These are phyloP conservation scores for Oostethus manadensis DNA, from an alignment of 2,113 vertebrate genomes.

Conservation along the genomic window DNA sequence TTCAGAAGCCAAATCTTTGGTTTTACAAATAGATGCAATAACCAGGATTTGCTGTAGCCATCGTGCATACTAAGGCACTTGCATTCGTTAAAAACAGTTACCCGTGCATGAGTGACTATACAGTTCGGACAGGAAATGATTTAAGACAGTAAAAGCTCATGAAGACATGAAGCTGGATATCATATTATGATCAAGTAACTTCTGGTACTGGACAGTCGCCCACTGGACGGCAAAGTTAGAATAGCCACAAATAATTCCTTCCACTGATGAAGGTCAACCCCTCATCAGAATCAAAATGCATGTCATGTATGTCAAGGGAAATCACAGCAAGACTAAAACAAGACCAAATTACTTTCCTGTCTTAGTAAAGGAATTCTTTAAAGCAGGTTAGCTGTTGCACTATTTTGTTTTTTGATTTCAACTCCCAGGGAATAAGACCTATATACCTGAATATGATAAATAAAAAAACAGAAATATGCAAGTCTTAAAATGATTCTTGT, in stretches of 20 bases:
- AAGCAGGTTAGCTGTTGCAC: too few relatives aligned
- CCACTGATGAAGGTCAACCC: constrained; percentile 9
- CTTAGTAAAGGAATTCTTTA: too few relatives aligned
- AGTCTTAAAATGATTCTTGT: constrained; percentile 8
- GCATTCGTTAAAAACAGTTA: constrained; percentile 41
- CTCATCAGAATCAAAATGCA: constrained; percentile 16
- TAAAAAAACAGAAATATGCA: constrained; percentile 8
- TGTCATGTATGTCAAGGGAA: constrained; percentile 8
- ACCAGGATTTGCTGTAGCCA: constrained; percentile 28
- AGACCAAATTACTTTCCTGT: neutral
- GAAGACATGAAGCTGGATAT: constrained; percentile 24
- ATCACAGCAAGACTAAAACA: neutral
- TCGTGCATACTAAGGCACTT: constrained; percentile 58
- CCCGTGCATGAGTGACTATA: constrained; percentile 25
- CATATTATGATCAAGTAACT: constrained; percentile 18
- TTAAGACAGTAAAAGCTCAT: constrained; percentile 32
- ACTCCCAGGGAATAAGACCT: constrained; percentile 3
- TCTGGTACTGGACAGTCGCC: constrained; percentile 13
- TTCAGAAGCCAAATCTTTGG: constrained; percentile 22
- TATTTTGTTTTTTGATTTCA: constrained; percentile 1
- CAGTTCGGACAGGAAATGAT: constrained; percentile 38
- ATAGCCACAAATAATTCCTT: neutral
- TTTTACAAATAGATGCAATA: constrained; percentile 11
- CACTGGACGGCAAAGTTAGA: constrained; percentile 27
- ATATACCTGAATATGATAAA: neutral